Conservation (phyloP, 2,797 vertebrate species). For the Sebastes matsubarae region DNA sequence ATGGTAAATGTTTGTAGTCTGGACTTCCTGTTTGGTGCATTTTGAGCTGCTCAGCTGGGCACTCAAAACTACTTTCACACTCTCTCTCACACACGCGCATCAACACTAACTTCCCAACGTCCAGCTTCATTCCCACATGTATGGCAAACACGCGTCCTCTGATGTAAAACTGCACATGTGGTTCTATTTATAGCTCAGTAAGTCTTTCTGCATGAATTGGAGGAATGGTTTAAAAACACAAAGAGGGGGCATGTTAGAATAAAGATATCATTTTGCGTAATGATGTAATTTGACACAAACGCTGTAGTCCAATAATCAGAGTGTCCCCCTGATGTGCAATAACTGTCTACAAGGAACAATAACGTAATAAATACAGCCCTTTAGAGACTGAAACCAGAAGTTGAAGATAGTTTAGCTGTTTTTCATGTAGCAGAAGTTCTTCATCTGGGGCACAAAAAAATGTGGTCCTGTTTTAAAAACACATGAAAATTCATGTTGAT, state of each 20-base stretch:
- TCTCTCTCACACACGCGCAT: neutral
- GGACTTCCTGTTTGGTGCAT: slow-evolving; percentile 36
- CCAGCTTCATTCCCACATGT: slow-evolving; percentile 13
- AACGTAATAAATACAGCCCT: neutral
- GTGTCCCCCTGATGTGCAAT: slow-evolving; percentile 6
- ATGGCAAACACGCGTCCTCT: neutral
- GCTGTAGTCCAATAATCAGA: slow-evolving; percentile 16
- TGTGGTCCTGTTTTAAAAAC: neutral
- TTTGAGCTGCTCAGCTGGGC: slow-evolving; percentile 37
- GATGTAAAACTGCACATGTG: slow-evolving; percentile 50
- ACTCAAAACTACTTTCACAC: neutral
- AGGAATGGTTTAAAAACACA: slow-evolving; percentile 33
- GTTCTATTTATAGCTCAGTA: slow-evolving; percentile 40
- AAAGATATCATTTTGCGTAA: slow-evolving; percentile 45
- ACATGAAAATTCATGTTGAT: neutral
- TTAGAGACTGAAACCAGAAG: neutral
- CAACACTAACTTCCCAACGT: neutral
- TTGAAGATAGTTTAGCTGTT: neutral
- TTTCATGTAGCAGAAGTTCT: neutral
- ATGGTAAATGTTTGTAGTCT: slow-evolving; percentile 15
- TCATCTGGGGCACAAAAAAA: neutral
- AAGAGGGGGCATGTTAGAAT: slow-evolving; percentile 3
- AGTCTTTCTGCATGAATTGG: slow-evolving; percentile 37
- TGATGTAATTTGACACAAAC: slow-evolving; percentile 46
- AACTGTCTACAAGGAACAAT: slow-evolving; percentile 22